phyloP scores from a whole-genome alignment of 2,888 invertebrate genomes.

The Clivina fossor region DNA sequence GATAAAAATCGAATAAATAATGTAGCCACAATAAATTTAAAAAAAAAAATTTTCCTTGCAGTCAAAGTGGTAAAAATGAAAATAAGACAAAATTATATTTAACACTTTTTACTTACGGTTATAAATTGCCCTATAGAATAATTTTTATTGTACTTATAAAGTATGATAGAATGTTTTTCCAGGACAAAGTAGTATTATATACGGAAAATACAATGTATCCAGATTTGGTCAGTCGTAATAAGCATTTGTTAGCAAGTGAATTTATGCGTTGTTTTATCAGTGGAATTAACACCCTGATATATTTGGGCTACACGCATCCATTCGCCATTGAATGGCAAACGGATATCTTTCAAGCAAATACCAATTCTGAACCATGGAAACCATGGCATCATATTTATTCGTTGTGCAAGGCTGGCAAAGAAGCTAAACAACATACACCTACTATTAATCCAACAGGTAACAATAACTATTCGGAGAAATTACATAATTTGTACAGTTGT shows the following conservation, averaged over 20 bases:
- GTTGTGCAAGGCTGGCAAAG: conserved; percentile 51
- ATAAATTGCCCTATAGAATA: too few species aligned
- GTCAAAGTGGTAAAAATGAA: too few species aligned
- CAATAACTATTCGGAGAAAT: too few species aligned
- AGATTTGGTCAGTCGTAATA: conserved; percentile 49
- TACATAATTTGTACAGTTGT: too few species aligned
- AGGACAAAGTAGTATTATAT: conserved; percentile 43
- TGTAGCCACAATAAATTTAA: too few species aligned
- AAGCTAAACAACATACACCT: conserved; percentile 49
- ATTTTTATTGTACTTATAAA: too few species aligned
- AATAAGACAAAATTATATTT: too few species aligned
- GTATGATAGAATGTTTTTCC: too few species aligned
- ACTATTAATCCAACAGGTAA: conserved; percentile 49
- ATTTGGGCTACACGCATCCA: conserved; percentile 48
- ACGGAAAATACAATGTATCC: conserved; percentile 43
- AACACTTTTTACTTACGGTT: too few species aligned
- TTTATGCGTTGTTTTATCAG: conserved; percentile 52
- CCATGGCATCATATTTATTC: conserved; percentile 57
- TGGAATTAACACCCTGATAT: conserved; percentile 49
- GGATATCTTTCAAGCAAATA: conserved; percentile 46
- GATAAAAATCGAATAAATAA: too few species aligned
- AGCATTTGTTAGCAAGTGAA: conserved; percentile 51
- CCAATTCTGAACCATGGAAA: conserved; percentile 48
- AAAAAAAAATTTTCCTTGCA: too few species aligned
- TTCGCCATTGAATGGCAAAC: conserved; percentile 48